These are phyloP conservation scores for Lordiphosa mommai DNA, from an alignment of 1,140 invertebrate genomes.

Conservation along the genomic window DNA sequence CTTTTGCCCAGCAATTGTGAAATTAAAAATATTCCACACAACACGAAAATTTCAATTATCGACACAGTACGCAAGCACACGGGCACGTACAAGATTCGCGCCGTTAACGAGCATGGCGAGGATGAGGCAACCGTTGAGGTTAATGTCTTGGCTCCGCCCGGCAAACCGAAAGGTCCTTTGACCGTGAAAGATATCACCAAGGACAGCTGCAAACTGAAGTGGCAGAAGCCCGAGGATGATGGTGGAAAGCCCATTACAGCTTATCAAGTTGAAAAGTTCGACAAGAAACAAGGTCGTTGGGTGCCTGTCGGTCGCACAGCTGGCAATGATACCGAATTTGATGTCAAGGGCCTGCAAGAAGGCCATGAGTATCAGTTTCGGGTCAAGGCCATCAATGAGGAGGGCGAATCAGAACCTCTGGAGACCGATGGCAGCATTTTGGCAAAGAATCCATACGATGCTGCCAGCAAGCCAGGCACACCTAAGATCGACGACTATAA, in stretches of 20 bases:
- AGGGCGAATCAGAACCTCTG: slow-evolving; percentile 97
- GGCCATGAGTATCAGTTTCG: slow-evolving; percentile 98
- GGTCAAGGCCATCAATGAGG: slow-evolving; percentile 98
- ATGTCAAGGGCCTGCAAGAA: slow-evolving; percentile 94
- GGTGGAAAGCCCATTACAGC: slow-evolving; percentile 97
- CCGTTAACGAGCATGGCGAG: slow-evolving; percentile 94
- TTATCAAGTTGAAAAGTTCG: slow-evolving; percentile 98
- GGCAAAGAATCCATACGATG: slow-evolving; percentile 82
- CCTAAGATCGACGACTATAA: slow-evolving; percentile 96
- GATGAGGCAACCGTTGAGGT: slow-evolving; percentile 97
- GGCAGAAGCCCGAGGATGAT: slow-evolving; percentile 99
- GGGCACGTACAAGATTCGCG: slow-evolving; percentile 94
- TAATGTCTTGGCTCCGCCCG: slow-evolving; percentile 91
- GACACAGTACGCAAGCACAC: slow-evolving; percentile 91
- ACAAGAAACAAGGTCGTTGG: slow-evolving; percentile 95
- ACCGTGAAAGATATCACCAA: slow-evolving; percentile 97
- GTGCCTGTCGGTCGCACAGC: slow-evolving; percentile 92
- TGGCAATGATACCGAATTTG: slow-evolving; percentile 90
- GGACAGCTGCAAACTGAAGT: slow-evolving; percentile 91
- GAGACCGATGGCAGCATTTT: slow-evolving; percentile 89
- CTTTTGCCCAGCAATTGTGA: slow-evolving; percentile 86
- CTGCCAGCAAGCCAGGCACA: slow-evolving; percentile 92
- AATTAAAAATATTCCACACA: slow-evolving; percentile 94
- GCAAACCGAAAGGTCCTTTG: slow-evolving; percentile 93
- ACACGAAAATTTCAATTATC: slow-evolving; percentile 93